phyloP scores from a whole-genome alignment of 2,797 vertebrate species.

The Pantherophis vulpinus region DNA sequence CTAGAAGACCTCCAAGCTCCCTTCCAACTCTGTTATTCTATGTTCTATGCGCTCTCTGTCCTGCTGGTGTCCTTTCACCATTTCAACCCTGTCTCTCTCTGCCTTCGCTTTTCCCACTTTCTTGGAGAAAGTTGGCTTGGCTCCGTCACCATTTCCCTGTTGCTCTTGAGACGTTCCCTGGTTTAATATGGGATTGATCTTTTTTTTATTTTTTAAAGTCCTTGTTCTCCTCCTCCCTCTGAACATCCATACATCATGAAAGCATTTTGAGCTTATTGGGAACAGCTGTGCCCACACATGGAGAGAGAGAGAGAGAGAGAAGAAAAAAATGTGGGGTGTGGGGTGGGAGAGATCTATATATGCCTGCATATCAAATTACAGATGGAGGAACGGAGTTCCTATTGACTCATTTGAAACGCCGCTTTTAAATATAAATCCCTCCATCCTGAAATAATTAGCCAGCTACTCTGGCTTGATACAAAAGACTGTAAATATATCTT shows the following conservation, averaged over 20 bases:
- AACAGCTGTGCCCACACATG: slow-evolving; percentile 70
- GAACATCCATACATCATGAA: slow-evolving; percentile 63
- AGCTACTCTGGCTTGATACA: slow-evolving; percentile 25
- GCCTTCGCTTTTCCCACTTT: slow-evolving; percentile 58
- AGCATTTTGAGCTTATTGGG: slow-evolving; percentile 69
- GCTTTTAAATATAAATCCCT: slow-evolving; percentile 13
- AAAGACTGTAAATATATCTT: slow-evolving; percentile 1
- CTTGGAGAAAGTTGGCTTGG: slow-evolving; percentile 37
- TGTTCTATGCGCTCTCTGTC: not conserved
- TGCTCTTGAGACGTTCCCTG: slow-evolving; percentile 53
- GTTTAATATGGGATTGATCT: slow-evolving; percentile 71
- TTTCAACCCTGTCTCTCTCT: slow-evolving; percentile 25
- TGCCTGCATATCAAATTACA: not conserved
- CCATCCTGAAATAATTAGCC: slow-evolving; percentile 43
- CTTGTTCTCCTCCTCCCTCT: slow-evolving; percentile 53
- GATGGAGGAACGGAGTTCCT: slow-evolving; percentile 6
- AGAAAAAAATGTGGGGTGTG: slow-evolving; percentile 11
- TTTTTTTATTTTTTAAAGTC: slow-evolving; percentile 56
- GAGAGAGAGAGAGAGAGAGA: slow-evolving; percentile 17
- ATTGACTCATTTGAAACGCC: slow-evolving; percentile 30
- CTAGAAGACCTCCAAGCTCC: not conserved
- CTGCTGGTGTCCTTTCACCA: slow-evolving; percentile 32
- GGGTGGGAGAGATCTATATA: not conserved
- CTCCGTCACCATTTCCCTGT: slow-evolving; percentile 35
- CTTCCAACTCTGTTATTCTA: not conserved